These are phyloP conservation scores for Fragum whitleyi DNA, from an alignment of 2,888 invertebrate genomes.

Conservation along the genomic window DNA sequence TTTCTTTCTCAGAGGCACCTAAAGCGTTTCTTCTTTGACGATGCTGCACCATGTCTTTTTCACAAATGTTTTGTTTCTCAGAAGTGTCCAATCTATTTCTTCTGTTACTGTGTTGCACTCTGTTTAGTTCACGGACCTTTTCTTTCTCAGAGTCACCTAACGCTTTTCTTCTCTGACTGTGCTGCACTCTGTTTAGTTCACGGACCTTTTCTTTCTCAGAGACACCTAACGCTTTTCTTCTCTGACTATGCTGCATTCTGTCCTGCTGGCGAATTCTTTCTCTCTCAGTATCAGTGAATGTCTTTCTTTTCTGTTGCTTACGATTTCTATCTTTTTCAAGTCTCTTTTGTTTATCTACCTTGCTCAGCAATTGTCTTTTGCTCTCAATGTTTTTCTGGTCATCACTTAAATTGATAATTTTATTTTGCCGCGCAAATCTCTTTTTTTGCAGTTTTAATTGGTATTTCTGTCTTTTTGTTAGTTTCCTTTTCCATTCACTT, in stretches of 20 bases:
- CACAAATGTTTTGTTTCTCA: conserved; percentile 18
- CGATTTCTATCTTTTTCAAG: conserved; percentile 16
- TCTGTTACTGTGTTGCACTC: conserved; percentile 14
- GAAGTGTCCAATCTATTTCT: conserved; percentile 12
- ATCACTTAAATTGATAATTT: conserved; percentile 4
- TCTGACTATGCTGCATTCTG: background rate
- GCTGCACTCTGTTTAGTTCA: too few relatives aligned
- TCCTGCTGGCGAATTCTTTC: conserved; percentile 15
- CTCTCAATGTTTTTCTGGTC: conserved; percentile 4
- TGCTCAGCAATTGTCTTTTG: conserved; percentile 13
- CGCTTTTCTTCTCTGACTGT: too few relatives aligned
- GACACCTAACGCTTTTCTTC: too few relatives aligned
- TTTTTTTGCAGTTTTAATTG: conserved; percentile 13
- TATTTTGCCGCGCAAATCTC: conserved; percentile 14
- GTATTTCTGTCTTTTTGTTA: conserved; percentile 14
- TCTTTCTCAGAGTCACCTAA: background rate
- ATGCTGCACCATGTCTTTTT: too few relatives aligned
- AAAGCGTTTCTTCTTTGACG: conserved; percentile 10
- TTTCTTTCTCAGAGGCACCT: conserved; percentile 14
- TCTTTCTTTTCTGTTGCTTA: conserved; percentile 14
- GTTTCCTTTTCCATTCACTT: too few relatives aligned
- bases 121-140: too few relatives aligned
- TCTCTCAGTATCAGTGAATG: conserved; percentile 16
- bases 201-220: too few relatives aligned
- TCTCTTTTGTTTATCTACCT: conserved; percentile 14